Evolutionary conservation across 2,888 invertebrate species (phyloP).

Genomic region (Sialis lutaria): DNA sequence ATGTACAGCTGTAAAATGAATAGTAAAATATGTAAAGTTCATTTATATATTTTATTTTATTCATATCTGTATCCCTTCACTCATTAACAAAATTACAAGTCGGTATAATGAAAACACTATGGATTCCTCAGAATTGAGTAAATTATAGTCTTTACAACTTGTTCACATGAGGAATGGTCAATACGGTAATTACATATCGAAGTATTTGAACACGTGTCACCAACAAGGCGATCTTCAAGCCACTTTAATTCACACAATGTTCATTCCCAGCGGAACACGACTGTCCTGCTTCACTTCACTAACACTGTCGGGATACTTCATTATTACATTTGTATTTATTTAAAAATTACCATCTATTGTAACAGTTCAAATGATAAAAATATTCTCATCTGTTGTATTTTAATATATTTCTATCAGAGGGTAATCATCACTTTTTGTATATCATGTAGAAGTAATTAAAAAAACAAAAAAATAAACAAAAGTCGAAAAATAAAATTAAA

Average conservation of each 20-base stretch:
- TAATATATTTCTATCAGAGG: not conserved
- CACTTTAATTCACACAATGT: constrained; percentile 6
- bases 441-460: too few relatives aligned
- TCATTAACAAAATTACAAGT: not conserved
- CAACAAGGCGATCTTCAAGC: not conserved
- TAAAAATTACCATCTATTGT: constrained; percentile 12
- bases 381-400: constrained; percentile 23
- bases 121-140: not conserved
- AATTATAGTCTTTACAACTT: not conserved
- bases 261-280: constrained; percentile 7
- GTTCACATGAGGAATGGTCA: not conserved
- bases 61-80: not conserved
- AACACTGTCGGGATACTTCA: constrained; percentile 7
- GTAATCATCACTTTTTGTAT: too few relatives aligned
- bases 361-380: constrained; percentile 20
- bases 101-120: not conserved
- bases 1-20: constrained; percentile 23
- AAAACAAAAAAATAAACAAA: too few relatives aligned
- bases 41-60: not conserved
- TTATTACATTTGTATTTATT: constrained; percentile 5
- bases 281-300: constrained; percentile 7
- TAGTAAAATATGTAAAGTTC: constrained; percentile 26
- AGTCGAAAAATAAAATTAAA: too few relatives aligned
- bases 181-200: not conserved
- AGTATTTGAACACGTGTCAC: too few relatives aligned